These are phyloP conservation scores for Poecilia wingei DNA, from an alignment of 2,797 vertebrate species.

Conservation along the genomic window DNA sequence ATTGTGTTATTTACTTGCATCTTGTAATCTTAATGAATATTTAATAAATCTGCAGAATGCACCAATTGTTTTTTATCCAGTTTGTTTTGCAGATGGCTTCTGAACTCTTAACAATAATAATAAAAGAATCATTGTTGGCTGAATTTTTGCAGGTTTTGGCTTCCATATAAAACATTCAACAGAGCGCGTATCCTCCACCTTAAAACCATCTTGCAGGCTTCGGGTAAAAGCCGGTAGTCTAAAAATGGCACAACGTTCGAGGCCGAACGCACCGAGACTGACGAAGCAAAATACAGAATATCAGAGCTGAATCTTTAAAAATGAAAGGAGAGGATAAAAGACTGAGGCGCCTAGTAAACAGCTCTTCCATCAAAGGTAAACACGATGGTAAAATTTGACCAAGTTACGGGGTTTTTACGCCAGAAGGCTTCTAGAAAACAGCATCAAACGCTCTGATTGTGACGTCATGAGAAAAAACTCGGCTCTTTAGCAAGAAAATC, in stretches of 20 bases:
- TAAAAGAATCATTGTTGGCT: neutral
- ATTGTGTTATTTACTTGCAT: too few relatives aligned
- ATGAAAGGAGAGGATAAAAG: neutral
- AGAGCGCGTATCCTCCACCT: too few relatives aligned
- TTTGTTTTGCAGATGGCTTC: neutral
- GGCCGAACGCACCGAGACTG: neutral
- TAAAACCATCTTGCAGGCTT: neutral
- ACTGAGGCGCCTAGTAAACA: conserved; percentile 8
- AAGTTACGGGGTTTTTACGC: conserved; percentile 12
- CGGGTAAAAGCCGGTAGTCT: neutral
- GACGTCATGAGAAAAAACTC: neutral
- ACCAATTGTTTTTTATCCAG: too few relatives aligned
- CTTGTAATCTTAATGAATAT: too few relatives aligned
- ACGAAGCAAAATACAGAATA: neutral
- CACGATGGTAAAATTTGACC: conserved; percentile 31
- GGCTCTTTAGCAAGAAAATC: conserved; percentile 29
- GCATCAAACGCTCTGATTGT: neutral
- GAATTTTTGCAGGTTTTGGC: neutral
- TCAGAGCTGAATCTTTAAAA: conserved; percentile 1
- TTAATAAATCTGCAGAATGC: too few relatives aligned
- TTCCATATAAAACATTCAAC: conserved; percentile 6
- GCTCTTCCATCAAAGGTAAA: conserved; percentile 44
- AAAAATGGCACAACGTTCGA: neutral
- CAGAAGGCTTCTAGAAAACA: neutral
- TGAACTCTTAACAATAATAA: neutral